A percentile compares a stretch with the other conserved stretches of the same genome.
These are phyloP conservation scores for Periophthalmus modestus DNA, from an alignment of 2,113 vertebrate species.

Conservation along the genomic window DNA sequence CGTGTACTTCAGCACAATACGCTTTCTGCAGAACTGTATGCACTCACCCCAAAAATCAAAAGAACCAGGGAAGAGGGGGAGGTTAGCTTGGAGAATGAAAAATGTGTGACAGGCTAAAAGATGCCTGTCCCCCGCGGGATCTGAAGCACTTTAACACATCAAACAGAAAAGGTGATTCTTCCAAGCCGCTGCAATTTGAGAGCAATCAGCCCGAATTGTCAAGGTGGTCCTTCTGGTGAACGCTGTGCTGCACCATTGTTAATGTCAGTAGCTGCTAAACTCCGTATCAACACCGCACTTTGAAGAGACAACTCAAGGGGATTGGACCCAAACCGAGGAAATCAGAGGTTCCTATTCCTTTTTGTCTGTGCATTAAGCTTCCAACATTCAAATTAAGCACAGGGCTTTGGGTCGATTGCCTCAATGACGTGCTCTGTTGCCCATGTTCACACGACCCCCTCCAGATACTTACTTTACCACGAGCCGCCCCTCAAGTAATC, in stretches of 20 bases:
- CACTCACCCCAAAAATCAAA: constrained; percentile 34
- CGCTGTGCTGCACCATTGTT: constrained; percentile 60
- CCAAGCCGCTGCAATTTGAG: constrained; percentile 67
- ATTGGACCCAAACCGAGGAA: background rate
- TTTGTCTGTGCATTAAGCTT: constrained; percentile 44
- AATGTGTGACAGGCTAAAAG: constrained; percentile 40
- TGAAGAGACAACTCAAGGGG: background rate
- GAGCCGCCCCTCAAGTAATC: constrained; percentile 45
- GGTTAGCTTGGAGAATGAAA: constrained; percentile 3
- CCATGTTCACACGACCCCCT: constrained; percentile 41
- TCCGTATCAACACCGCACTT: constrained; percentile 26
- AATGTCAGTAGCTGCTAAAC: constrained; percentile 58
- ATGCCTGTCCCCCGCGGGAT: constrained; percentile 58
- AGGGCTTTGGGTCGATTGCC: constrained; percentile 45
- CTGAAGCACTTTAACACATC: constrained; percentile 67
- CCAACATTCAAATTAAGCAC: constrained; percentile 51
- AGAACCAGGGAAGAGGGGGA: background rate
- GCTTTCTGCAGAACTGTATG: constrained; percentile 24
- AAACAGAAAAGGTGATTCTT: constrained; percentile 65
- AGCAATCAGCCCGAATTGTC: constrained; percentile 73
- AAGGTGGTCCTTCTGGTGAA: constrained; percentile 45
- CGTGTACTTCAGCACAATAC: constrained; percentile 46
- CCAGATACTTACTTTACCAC: constrained; percentile 54
- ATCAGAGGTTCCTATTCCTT: background rate
- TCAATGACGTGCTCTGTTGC: constrained; percentile 65